Conservation (phyloP, 2,888 invertebrate genomes). For the Thymelicus lineola region DNA sequence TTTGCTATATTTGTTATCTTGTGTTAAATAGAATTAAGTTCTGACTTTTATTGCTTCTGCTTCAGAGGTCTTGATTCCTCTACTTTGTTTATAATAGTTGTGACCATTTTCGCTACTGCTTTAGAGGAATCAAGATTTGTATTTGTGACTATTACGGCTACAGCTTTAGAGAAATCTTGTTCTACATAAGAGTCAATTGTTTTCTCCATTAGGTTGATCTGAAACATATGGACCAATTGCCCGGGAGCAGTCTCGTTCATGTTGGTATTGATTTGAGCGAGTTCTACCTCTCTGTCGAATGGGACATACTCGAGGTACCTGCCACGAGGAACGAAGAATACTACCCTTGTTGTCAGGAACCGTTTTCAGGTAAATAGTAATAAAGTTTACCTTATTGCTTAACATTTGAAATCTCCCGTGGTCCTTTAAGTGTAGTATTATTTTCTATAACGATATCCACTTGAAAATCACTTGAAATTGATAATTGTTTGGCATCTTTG, state of each 20-base stretch:
- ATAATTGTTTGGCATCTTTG: background rate
- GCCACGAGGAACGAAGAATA: conserved; percentile 96
- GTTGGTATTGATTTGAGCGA: conserved; percentile 97
- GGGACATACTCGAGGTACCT: conserved; percentile 98
- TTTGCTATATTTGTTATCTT: too few relatives aligned
- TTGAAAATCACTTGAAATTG: background rate
- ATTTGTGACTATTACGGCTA: too few relatives aligned
- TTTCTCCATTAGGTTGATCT: conserved; percentile 88
- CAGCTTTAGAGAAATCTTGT: too few relatives aligned
- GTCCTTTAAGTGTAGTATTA: background rate
- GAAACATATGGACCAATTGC: conserved; percentile 93
- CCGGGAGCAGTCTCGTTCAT: conserved; percentile 94
- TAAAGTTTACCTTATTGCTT: background rate
- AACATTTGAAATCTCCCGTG: background rate
- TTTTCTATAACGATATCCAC: background rate
- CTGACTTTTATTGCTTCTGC: too few relatives aligned
- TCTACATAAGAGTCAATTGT: background rate
- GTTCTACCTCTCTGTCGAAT: conserved; percentile 98
- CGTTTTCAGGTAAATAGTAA: conserved; percentile 90
- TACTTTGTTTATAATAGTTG: too few relatives aligned
- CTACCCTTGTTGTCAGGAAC: conserved; percentile 94
- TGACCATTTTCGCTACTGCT: too few relatives aligned
- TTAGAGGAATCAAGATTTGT: too few relatives aligned
- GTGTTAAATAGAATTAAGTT: too few relatives aligned
- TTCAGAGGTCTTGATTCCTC: too few relatives aligned